phyloP scores from a whole-genome alignment of 2,797 vertebrate species.

The Hippocampus kuda region DNA sequence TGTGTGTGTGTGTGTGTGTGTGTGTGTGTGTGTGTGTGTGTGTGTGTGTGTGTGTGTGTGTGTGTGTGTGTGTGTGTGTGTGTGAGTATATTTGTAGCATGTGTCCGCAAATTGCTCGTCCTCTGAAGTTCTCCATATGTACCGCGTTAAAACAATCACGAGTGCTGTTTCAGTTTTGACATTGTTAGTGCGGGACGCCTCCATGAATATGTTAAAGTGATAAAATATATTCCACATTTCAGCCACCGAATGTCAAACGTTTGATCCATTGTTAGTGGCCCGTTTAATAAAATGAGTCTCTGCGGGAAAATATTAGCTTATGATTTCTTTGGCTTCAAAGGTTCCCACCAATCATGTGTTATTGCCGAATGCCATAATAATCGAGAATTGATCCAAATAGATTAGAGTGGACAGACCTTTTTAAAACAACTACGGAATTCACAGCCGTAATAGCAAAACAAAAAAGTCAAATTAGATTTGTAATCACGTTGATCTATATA shows the following conservation, averaged over 20 bases:
- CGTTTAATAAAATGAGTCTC: not conserved
- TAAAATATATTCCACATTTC: slow-evolving; percentile 35
- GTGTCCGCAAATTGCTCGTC: slow-evolving; percentile 27
- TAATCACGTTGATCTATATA: no score
- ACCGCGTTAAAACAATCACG: slow-evolving; percentile 29
- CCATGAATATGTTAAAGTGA: slow-evolving; percentile 41
- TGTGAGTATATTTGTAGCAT: slow-evolving; percentile 28
- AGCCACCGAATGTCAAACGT: slow-evolving; percentile 14
- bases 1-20: slow-evolving; percentile 12
- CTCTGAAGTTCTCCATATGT: slow-evolving; percentile 44
- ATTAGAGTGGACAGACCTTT: not conserved
- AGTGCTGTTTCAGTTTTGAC: slow-evolving; percentile 37
- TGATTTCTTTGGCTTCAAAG: not conserved
- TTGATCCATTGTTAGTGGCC: slow-evolving; percentile 15
- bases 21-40: slow-evolving; percentile 9
- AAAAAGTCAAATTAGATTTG: no score
- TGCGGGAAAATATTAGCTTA: not conserved
- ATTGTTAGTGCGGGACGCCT: slow-evolving; percentile 37
- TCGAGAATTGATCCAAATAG: not conserved
- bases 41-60: slow-evolving; percentile 8
- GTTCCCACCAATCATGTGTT: not conserved
- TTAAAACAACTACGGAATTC: not conserved
- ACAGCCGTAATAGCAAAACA: not conserved
- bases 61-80: slow-evolving; percentile 13
- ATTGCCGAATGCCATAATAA: not conserved